These are phyloP conservation scores for Netelia inedita DNA, from an alignment of 2,888 invertebrate genomes.

Conservation along the genomic window DNA sequence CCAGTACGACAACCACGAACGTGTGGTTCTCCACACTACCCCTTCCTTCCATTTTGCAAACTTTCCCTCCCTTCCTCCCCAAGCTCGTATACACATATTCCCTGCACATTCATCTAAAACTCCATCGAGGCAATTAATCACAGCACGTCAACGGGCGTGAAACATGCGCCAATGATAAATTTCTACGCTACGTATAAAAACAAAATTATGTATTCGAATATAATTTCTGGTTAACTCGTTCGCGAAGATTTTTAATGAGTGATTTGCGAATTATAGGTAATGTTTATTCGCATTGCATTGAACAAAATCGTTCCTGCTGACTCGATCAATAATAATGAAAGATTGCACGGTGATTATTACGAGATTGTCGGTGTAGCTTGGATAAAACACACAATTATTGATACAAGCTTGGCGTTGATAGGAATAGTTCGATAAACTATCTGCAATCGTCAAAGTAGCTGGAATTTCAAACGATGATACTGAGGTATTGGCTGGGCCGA, in stretches of 20 bases:
- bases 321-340: too few relatives aligned
- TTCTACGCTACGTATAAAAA: constrained; percentile 25
- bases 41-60: constrained; percentile 36
- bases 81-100: constrained; percentile 47
- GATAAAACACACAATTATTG: background rate
- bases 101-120: constrained; percentile 51
- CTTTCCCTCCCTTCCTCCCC: constrained; percentile 8
- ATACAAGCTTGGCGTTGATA: background rate
- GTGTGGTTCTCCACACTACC: constrained; percentile 54
- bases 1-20: constrained; percentile 47
- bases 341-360: too few relatives aligned
- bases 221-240: constrained; percentile 32
- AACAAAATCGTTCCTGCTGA: too few relatives aligned
- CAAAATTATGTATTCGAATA: constrained; percentile 23
- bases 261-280: background rate
- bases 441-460: constrained; percentile 56
- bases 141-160: constrained; percentile 31
- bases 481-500: constrained; percentile 41
- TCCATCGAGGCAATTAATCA: constrained; percentile 60
- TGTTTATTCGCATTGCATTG: background rate
- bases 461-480: constrained; percentile 38
- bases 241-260: constrained; percentile 16
- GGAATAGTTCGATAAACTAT: constrained; percentile 46
- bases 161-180: constrained; percentile 50
- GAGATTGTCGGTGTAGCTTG: too few relatives aligned